Percentiles rank a stretch among this genome's conserved stretches.
These are phyloP conservation scores for Sesamia inferens DNA, from an alignment of 2,888 invertebrate species.

Conservation along the genomic window DNA sequence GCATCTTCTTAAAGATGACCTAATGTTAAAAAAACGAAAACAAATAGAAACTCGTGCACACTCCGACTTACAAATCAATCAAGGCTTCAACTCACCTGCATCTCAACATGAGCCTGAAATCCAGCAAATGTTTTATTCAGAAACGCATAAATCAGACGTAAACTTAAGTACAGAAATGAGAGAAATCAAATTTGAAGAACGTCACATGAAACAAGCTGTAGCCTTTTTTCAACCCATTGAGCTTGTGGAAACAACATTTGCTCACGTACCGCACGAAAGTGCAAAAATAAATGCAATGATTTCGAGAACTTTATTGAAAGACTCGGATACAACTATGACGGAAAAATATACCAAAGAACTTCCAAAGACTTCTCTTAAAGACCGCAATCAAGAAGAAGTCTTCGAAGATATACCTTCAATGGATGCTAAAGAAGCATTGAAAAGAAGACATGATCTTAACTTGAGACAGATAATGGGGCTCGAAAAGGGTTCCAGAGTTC, in stretches of 20 bases:
- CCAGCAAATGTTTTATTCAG: conserved; percentile 33
- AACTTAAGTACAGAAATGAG: neutral
- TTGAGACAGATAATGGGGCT: conserved; percentile 27
- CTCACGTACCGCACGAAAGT: neutral
- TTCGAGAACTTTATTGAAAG: neutral
- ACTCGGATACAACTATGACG: conserved; percentile 11
- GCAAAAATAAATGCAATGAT: neutral
- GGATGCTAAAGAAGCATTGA: conserved; percentile 35
- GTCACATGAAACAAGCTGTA: conserved; percentile 4
- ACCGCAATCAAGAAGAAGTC: conserved; percentile 7
- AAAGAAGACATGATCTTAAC: conserved; percentile 42
- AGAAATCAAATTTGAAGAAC: conserved; percentile 3
- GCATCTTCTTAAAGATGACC: conserved; percentile 55
- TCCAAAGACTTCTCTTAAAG: conserved; percentile 19
- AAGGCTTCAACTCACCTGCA: conserved; percentile 14
- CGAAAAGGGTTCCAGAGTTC: neutral
- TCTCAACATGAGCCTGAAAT: conserved; percentile 22
- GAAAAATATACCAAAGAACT: conserved; percentile 1
- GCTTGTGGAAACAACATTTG: neutral
- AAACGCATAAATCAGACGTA: conserved; percentile 19
- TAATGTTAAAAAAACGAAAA: conserved; percentile 34
- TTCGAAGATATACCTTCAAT: conserved; percentile 18
- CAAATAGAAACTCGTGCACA: conserved; percentile 23
- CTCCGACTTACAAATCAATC: conserved; percentile 52
- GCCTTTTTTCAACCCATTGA: conserved; percentile 7